Conservation (phyloP, 2,113 vertebrate species). For the Varanus komodoensis region DNA sequence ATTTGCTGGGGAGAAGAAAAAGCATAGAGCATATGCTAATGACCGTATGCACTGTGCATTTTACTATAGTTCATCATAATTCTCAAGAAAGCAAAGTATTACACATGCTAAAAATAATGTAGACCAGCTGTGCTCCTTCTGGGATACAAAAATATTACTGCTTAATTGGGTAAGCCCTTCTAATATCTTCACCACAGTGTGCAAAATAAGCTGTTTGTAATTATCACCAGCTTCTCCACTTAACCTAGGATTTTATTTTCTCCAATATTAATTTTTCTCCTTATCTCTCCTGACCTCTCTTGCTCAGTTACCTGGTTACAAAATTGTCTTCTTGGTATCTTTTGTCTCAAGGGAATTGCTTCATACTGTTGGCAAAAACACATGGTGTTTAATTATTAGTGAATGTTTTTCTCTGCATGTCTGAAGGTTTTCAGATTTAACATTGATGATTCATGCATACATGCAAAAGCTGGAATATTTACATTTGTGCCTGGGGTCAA, state of each 20-base stretch:
- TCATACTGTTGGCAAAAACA: background rate
- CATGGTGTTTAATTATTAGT: background rate
- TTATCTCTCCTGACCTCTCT: background rate
- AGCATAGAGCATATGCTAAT: conserved; percentile 23
- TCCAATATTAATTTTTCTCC: background rate
- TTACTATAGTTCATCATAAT: conserved; percentile 7
- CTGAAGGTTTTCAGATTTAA: background rate
- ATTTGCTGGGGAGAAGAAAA: conserved; percentile 25
- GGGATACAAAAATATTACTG: background rate
- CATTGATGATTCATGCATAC: background rate
- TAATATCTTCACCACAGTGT: background rate
- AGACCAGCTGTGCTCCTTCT: background rate
- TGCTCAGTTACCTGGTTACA: conserved; percentile 9
- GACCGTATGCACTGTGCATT: background rate
- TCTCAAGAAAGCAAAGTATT: background rate
- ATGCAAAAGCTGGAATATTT: background rate
- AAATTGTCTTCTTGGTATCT: background rate
- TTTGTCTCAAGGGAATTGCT: background rate
- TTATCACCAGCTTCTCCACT: background rate
- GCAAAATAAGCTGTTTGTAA: background rate
- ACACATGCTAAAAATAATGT: conserved; percentile 17
- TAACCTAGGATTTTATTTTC: conserved; percentile 31
- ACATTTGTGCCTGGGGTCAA: background rate
- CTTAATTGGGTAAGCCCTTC: background rate
- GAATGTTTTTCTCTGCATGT: background rate